These are phyloP conservation scores for Acrobasis suavella DNA, from an alignment of 2,888 invertebrate species.

Conservation along the genomic window DNA sequence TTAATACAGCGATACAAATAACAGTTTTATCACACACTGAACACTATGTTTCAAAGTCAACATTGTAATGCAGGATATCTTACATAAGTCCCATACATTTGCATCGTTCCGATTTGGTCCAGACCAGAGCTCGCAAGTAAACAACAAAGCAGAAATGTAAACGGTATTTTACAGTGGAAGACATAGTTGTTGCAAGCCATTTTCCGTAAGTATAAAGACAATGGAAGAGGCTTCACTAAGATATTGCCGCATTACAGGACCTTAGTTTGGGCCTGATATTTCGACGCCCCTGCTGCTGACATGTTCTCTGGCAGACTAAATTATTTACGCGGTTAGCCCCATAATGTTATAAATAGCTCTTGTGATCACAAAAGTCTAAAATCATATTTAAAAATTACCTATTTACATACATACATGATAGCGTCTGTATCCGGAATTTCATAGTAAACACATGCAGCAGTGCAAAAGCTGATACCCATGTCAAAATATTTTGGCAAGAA, in stretches of 20 bases:
- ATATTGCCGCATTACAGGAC: no score
- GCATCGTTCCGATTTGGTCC: slow-evolving; percentile 41
- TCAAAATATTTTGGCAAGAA: slow-evolving; percentile 17
- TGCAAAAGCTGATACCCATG: slow-evolving; percentile 15
- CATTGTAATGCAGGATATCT: slow-evolving; percentile 41
- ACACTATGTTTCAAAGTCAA: background rate
- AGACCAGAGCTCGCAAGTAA: slow-evolving; percentile 48
- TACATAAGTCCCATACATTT: slow-evolving; percentile 45
- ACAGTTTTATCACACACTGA: slow-evolving; percentile 13
- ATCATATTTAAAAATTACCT: no score
- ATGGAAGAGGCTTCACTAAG: slow-evolving; percentile 27
- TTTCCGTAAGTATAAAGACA: slow-evolving; percentile 32
- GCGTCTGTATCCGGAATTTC: no score
- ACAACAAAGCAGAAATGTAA: slow-evolving; percentile 64
- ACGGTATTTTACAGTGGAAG: slow-evolving; percentile 61
- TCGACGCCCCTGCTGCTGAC: no score
- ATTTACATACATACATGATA: no score
- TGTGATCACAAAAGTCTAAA: no score
- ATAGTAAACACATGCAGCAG: slow-evolving; percentile 3
- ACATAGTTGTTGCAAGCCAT: slow-evolving; percentile 45
- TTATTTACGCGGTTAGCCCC: no score
- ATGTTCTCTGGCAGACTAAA: no score
- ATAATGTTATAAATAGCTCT: no score
- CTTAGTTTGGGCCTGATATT: no score
- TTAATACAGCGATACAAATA: background rate